Conservation (phyloP, 2,797 vertebrate genomes). For the Gymnothorax javanicus region DNA sequence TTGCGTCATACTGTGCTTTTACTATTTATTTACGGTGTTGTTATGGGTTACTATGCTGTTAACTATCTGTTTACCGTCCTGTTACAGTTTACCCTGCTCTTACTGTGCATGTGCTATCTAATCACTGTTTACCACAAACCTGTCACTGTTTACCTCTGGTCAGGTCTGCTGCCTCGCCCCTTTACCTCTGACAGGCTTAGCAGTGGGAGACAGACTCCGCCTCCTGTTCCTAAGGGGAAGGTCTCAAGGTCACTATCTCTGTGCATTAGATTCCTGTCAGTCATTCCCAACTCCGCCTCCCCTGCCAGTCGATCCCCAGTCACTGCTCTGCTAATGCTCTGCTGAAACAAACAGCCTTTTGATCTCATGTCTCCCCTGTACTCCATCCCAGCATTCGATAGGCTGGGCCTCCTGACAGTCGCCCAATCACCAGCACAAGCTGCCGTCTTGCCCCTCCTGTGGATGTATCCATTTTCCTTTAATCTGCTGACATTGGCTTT, state of each 20-base stretch:
- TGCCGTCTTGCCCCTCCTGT: not conserved
- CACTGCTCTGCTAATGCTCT: conserved; percentile 16
- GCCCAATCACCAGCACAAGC: too few species aligned
- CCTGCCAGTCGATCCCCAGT: not conserved
- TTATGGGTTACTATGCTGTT: too few species aligned
- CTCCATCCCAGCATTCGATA: not conserved
- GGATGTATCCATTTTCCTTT: not conserved
- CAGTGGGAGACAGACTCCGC: not conserved
- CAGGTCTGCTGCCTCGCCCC: not conserved
- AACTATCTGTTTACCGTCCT: too few species aligned
- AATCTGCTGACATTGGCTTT: not conserved
- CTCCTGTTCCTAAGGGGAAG: conserved; percentile 11
- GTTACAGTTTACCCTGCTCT: too few species aligned
- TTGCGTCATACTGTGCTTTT: too few species aligned
- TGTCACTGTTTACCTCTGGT: too few species aligned
- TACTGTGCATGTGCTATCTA: too few species aligned
- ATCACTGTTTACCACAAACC: too few species aligned
- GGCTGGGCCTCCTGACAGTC: not conserved
- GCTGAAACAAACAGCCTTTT: conserved; percentile 53
- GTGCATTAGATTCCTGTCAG: conserved; percentile 41
- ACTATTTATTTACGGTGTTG: too few species aligned
- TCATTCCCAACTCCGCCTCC: conserved; percentile 1
- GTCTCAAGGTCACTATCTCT: conserved; percentile 24
- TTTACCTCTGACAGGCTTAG: not conserved
- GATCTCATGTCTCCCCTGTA: conserved; percentile 58